Base-by-base conservation (phyloP, 2,797 vertebrate genomes). In the Manis crassicaudata region DNA sequence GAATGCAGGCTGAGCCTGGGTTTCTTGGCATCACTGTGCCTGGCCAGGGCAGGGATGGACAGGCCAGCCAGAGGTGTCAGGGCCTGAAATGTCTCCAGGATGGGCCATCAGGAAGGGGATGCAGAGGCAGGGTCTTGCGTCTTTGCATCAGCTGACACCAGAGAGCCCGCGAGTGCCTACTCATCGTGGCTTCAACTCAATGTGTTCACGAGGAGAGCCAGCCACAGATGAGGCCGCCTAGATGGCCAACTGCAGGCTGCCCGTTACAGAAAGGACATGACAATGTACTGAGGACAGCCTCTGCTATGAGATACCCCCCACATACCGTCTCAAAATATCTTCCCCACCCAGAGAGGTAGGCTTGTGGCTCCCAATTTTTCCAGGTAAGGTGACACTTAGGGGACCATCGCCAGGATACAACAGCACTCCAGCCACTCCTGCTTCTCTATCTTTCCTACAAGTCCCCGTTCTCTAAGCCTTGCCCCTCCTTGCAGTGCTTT, bases 301-400 rank as follows among this genome's bases (percentile, higher is more conserved):
- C 16, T 6, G 6, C 43, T 18, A 4, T 27, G 56, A 21, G 29
- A 11, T 0, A 0, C 75, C 14, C 6, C 3, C 54, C 75, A 11
- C 0, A 0, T 0, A 0, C 25, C 16, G 1, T n/a, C 60, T 21
- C 13, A 0, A 0, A 5, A 21, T 14, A 1, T 13, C 58, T 37
- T 50, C 58, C 54, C 5, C 7, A 6, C 40, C 54, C 7, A 1
- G 2, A 56, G 37, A 79, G 37, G 27, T 5, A 7, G 60, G 8
- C 10, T 2, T 0, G 1, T 32, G 73, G 20, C 11, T 68, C 25
- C 65, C 18, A 18, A 46, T 14, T 80, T 77, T 75, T 63, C 43
- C 70, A 58, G 43, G 46, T 6, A 52, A 86, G 27, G 23, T n/a
- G 32, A 46, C 0, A 6, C 80, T 29, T 27, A 67, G 70, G 32